phyloP scores from a whole-genome alignment of 1,140 invertebrate genomes.

The Rhizoglyphus robini region DNA sequence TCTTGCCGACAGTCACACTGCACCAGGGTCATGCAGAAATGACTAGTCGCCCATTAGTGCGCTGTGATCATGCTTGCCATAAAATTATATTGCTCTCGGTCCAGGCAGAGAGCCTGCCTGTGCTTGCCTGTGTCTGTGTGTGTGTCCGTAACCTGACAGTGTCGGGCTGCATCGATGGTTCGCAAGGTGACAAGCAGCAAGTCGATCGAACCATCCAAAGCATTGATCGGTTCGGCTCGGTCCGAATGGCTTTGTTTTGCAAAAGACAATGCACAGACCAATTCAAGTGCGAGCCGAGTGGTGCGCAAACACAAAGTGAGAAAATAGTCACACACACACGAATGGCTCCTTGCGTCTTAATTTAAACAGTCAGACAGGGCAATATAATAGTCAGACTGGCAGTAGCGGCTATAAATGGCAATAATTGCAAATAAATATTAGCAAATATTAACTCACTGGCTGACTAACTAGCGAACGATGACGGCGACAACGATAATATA shows the following conservation, averaged over 20 bases:
- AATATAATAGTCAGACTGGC: not conserved
- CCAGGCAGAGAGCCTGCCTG: too few species aligned
- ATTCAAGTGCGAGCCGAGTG: too few species aligned
- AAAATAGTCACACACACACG: not conserved
- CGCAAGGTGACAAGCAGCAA: too few species aligned
- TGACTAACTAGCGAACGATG: not conserved
- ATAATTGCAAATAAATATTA: conserved; percentile 13
- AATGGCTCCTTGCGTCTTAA: not conserved
- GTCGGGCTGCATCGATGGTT: too few species aligned
- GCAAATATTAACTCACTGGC: conserved; percentile 3
- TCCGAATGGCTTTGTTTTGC: too few species aligned
- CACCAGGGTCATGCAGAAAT: not conserved
- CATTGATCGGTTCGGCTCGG: too few species aligned
- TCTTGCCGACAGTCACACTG: not conserved
- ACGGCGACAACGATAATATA: too few species aligned
- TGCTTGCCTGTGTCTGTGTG: too few species aligned
- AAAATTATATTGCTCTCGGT: not conserved
- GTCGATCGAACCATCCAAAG: too few species aligned
- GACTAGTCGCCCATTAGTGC: not conserved
- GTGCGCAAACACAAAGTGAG: too few species aligned
- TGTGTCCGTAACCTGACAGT: too few species aligned
- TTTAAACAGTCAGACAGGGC: not conserved
- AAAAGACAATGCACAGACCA: too few species aligned
- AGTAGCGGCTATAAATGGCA: conserved; percentile 13
- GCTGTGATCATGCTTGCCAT: not conserved